phyloP scores from a whole-genome alignment of 2,888 invertebrate species.

The Hirudinaria manillensis region DNA sequence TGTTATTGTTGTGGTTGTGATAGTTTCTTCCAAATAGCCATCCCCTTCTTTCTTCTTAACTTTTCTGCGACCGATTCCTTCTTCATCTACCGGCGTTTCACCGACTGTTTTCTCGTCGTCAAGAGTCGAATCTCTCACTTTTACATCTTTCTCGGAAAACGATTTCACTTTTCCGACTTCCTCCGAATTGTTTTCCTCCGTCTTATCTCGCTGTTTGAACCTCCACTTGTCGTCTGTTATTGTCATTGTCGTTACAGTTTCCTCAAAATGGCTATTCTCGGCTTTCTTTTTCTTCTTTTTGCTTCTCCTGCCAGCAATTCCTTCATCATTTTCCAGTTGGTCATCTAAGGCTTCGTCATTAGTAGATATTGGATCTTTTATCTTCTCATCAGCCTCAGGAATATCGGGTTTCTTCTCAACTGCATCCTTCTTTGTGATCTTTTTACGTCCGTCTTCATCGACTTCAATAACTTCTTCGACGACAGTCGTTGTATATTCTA shows the following conservation, averaged over 20 bases:
- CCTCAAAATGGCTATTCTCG: not conserved
- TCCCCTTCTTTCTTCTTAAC: not conserved
- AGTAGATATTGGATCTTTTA: too few species aligned
- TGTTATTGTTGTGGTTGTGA: not conserved
- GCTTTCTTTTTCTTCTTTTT: not conserved
- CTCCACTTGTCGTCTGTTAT: not conserved
- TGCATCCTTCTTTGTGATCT: not conserved
- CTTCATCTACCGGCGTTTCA: too few species aligned
- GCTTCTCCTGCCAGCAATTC: not conserved
- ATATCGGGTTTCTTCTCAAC: not conserved
- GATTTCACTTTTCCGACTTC: not conserved
- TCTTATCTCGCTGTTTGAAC: not conserved
- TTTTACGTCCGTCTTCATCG: not conserved
- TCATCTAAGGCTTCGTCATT: too few species aligned
- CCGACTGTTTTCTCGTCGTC: too few species aligned
- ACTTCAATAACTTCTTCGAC: not conserved
- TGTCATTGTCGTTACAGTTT: not conserved
- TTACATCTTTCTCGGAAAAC: too few species aligned
- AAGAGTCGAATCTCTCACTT: too few species aligned
- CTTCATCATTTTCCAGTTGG: not conserved
- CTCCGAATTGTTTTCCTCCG: not conserved
- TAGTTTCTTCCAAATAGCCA: conserved; percentile 15
- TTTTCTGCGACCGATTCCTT: too few species aligned
- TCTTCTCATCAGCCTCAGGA: not conserved
- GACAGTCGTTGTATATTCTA: not conserved